Percentiles rank a stretch among this genome's conserved stretches.
These are phyloP conservation scores for Drosophila engyochracea DNA, from an alignment of 2,888 invertebrate species.

Conservation along the genomic window DNA sequence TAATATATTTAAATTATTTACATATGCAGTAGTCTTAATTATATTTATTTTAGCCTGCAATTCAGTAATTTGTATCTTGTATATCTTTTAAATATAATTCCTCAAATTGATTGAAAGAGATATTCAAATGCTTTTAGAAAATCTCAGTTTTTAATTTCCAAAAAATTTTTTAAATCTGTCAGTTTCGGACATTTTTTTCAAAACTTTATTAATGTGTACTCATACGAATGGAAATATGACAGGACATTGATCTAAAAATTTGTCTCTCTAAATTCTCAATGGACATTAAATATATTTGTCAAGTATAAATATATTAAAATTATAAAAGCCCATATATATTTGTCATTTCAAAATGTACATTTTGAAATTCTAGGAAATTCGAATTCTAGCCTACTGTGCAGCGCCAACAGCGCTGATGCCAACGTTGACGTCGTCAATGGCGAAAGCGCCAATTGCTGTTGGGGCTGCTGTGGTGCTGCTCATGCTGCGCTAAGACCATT, in stretches of 20 bases:
- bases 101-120: not conserved
- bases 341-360: not conserved
- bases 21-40: not conserved
- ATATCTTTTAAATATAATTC: not conserved
- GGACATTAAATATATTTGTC: not conserved
- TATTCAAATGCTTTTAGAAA: not conserved
- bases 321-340: not conserved
- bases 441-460: slow-evolving; percentile 49
- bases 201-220: not conserved
- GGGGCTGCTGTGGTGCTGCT: slow-evolving; percentile 51
- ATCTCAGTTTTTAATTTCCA: not conserved
- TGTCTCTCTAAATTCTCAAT: not conserved
- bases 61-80: not conserved
- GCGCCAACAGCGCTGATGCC: slow-evolving; percentile 35
- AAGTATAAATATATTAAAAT: not conserved
- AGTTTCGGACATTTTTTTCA: not conserved
- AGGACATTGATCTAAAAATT: not conserved
- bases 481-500: slow-evolving; percentile 71
- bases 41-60: not conserved
- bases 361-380: not conserved
- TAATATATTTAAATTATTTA: not conserved
- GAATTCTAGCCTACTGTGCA: slow-evolving; percentile 28
- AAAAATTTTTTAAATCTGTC: not conserved
- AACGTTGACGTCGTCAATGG: slow-evolving; percentile 44
- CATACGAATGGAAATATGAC: not conserved